Evolutionary conservation across 2,888 invertebrate species (phyloP).

Genomic region (Tillus elongatus): DNA sequence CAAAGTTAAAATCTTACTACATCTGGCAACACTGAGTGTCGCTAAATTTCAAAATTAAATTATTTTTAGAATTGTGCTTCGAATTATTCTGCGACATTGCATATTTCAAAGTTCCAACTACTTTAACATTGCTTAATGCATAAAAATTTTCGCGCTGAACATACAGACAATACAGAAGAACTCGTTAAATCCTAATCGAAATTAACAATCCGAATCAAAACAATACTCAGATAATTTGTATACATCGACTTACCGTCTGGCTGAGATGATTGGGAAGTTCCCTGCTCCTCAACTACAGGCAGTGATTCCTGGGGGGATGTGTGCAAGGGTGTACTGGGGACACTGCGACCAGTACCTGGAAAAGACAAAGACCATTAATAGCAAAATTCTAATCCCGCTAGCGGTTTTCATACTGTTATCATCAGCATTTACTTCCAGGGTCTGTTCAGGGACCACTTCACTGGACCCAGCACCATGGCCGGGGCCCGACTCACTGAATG

Average conservation of each 20-base stretch:
- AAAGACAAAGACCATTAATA: constrained; percentile 19
- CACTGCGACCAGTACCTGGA: constrained; percentile 54
- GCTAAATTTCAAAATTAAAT: too few relatives aligned
- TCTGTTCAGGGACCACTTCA: constrained; percentile 38
- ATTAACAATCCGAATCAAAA: too few relatives aligned
- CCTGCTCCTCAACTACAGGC: constrained; percentile 33
- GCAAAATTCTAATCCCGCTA: neutral
- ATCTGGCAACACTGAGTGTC: too few relatives aligned
- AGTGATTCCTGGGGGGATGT: constrained; percentile 50
- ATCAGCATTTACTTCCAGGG: constrained; percentile 33
- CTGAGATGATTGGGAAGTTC: constrained; percentile 27
- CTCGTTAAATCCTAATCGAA: too few relatives aligned
- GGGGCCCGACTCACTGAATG: constrained; percentile 50
- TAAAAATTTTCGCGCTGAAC: too few relatives aligned
- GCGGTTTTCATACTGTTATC: constrained; percentile 36
- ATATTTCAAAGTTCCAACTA: too few relatives aligned
- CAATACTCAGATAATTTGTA: too few relatives aligned
- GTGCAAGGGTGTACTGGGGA: constrained; percentile 58
- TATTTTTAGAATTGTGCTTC: too few relatives aligned
- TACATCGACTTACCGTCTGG: constrained; percentile 24
- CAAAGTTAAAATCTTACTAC: too few relatives aligned
- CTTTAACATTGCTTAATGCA: too few relatives aligned
- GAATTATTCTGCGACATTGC: too few relatives aligned
- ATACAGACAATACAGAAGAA: too few relatives aligned
- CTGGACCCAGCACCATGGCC: constrained; percentile 28